Percentiles rank a stretch among this genome's conserved stretches.
Conservation (phyloP, 2,113 vertebrate species). For the Pogonocichla stellata region DNA sequence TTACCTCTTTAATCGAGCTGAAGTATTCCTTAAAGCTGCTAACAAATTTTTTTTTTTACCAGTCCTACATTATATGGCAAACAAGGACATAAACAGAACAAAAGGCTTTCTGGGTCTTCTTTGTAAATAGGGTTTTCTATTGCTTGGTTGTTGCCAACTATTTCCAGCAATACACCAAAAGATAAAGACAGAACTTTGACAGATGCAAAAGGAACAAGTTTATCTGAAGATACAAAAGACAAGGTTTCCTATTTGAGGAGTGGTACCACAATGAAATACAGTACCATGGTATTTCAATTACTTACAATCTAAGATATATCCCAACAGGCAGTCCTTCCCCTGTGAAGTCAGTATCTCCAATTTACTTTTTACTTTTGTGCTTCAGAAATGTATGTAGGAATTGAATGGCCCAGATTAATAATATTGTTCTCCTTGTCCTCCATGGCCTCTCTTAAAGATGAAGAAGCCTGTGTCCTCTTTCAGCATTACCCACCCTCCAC, state of each 20-base stretch:
- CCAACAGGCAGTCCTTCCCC: background rate
- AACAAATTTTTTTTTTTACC: background rate
- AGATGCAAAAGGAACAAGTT: background rate
- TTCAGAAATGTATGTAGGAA: background rate
- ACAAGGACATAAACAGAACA: background rate
- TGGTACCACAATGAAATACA: background rate
- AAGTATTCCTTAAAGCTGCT: background rate
- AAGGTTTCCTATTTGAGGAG: background rate
- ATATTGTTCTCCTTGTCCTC: background rate
- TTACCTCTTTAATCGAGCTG: background rate
- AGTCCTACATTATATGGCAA: background rate
- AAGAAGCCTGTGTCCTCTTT: background rate
- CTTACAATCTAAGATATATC: background rate
- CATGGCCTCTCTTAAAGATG: background rate
- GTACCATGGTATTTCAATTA: background rate
- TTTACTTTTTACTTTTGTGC: background rate
- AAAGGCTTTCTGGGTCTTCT: background rate
- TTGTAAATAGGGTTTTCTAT: background rate
- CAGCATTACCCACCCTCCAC: background rate
- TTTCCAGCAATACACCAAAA: background rate
- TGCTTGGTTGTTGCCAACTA: background rate
- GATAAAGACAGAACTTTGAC: background rate
- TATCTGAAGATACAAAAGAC: background rate
- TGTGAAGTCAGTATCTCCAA: background rate
- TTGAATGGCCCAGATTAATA: background rate